Evolutionary conservation across 2,888 invertebrate species (phyloP).

Genomic region (Oligia strigilis): DNA sequence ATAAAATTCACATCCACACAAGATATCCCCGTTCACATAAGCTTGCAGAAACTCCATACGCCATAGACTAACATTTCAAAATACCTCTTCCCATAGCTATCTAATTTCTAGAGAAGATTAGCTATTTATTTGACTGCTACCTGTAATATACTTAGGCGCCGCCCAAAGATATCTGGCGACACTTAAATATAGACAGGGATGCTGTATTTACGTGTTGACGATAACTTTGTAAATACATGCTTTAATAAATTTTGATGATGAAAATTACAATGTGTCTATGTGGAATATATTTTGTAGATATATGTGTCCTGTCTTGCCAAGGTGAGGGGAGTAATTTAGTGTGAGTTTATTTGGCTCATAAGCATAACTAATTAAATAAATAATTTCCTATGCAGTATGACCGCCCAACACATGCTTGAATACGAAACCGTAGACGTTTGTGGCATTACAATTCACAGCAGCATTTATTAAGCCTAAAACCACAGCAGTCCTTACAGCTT

Average conservation of each 20-base stretch:
- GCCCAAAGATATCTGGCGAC: slow-evolving; percentile 50
- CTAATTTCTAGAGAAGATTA: slow-evolving; percentile 60
- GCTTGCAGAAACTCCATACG: slow-evolving; percentile 59
- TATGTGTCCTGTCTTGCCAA: not conserved
- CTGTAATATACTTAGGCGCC: slow-evolving; percentile 56
- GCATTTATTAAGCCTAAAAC: not conserved
- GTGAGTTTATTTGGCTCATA: not conserved
- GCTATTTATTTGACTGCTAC: slow-evolving; percentile 53
- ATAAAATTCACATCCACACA: slow-evolving; percentile 46
- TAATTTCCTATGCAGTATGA: not conserved
- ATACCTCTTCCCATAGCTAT: slow-evolving; percentile 64
- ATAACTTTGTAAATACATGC: slow-evolving; percentile 23
- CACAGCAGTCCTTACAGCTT: not conserved
- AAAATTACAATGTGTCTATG: slow-evolving; percentile 18
- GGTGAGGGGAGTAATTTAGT: not conserved
- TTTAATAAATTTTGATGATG: slow-evolving; percentile 26
- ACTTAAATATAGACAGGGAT: slow-evolving; percentile 29
- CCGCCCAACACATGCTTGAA: not conserved
- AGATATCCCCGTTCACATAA: slow-evolving; percentile 53
- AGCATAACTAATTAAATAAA: not conserved
- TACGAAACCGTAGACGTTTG: not conserved
- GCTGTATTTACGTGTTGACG: slow-evolving; percentile 33
- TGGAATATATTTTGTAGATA: slow-evolving; percentile 13
- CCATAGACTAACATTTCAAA: slow-evolving; percentile 52
- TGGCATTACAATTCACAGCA: not conserved